Evolutionary conservation across 2,113 vertebrate genomes (phyloP).

Genomic region (Chloropsis cyanopogon): DNA sequence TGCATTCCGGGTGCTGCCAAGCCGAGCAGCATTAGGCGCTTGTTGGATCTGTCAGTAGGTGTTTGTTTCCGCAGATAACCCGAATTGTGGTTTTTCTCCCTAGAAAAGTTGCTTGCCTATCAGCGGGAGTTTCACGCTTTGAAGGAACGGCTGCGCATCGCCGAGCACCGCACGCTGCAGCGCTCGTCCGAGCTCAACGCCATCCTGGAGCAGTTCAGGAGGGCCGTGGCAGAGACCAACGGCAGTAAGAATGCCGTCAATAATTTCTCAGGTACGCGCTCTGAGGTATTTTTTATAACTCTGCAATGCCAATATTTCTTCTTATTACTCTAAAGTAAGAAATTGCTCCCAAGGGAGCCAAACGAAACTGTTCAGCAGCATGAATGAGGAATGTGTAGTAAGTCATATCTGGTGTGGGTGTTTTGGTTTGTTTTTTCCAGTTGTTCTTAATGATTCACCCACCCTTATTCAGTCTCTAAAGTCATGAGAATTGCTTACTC

Average conservation of each 20-base stretch:
- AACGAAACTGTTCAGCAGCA: not conserved
- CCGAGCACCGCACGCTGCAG: slow-evolving; percentile 92
- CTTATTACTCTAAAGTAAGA: not conserved
- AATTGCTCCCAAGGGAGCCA: not conserved
- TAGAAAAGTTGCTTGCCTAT: slow-evolving; percentile 92
- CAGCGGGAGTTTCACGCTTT: slow-evolving; percentile 95
- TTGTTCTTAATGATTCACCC: not conserved
- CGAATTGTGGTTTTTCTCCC: not conserved
- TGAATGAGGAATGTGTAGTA: not conserved
- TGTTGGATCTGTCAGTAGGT: not conserved
- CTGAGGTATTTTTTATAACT: not conserved
- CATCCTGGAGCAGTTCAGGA: slow-evolving; percentile 91
- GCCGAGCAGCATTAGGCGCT: not conserved
- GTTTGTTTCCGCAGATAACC: not conserved
- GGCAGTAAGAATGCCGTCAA: slow-evolving; percentile 85
- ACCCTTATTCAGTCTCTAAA: not conserved
- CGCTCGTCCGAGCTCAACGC: slow-evolving; percentile 92
- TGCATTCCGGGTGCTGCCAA: not conserved
- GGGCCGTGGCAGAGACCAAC: slow-evolving; percentile 90
- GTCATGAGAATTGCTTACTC: not conserved
- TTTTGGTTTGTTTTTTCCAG: not conserved
- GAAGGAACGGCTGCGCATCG: slow-evolving; percentile 93
- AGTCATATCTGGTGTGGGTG: not conserved
- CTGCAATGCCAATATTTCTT: not conserved
- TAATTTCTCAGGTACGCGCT: slow-evolving; percentile 86